Conservation (phyloP, 2,113 vertebrate genomes). For the Cervus canadensis region DNA sequence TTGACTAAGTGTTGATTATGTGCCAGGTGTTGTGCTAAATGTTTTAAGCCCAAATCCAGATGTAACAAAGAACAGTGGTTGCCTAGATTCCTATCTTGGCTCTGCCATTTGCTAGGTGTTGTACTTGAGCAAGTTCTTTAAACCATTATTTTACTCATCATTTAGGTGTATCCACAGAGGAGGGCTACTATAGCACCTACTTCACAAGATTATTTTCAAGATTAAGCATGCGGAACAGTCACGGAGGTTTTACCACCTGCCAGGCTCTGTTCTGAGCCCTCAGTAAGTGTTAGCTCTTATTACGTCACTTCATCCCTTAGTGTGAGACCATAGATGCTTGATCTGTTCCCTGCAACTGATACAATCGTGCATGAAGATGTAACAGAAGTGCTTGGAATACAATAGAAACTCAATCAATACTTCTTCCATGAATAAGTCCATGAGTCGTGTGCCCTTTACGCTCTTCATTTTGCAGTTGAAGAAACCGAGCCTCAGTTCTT, state of each 20-base stretch:
- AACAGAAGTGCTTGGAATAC: not conserved
- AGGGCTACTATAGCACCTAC: not conserved
- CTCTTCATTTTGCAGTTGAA: not conserved
- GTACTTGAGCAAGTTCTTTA: not conserved
- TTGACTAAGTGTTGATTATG: not conserved
- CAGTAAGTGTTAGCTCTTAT: not conserved
- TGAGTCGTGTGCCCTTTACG: not conserved
- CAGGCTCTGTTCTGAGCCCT: not conserved
- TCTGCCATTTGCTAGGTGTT: not conserved
- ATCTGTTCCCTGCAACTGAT: not conserved
- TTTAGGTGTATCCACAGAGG: not conserved
- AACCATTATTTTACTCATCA: not conserved
- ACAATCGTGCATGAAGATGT: not conserved
- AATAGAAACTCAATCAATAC: not conserved
- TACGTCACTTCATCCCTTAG: not conserved
- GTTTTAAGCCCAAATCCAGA: not conserved
- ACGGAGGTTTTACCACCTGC: not conserved
- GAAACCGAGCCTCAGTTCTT: not conserved
- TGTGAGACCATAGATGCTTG: not conserved
- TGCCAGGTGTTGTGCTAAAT: not conserved
- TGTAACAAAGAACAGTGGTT: not conserved
- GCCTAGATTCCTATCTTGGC: not conserved
- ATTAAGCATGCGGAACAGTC: not conserved
- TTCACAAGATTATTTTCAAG: not conserved
- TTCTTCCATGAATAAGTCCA: not conserved